Evolutionary conservation across 2,113 vertebrate genomes (phyloP).

Genomic region (Anseranas semipalmata): DNA sequence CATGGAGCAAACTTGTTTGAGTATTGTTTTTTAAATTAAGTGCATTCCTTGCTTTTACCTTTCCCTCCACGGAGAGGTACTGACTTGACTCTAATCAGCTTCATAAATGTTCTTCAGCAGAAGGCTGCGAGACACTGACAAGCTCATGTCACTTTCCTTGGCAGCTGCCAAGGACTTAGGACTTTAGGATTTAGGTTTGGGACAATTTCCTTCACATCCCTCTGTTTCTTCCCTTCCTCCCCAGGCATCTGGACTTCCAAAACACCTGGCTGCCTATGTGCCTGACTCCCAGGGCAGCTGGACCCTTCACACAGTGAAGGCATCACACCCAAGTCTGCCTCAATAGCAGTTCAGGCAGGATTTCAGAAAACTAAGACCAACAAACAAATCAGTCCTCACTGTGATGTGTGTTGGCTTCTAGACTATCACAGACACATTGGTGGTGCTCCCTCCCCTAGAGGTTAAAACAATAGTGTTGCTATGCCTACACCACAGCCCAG

Average conservation of each 20-base stretch:
- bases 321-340: neutral
- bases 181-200: neutral
- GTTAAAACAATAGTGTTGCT: neutral
- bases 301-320: fast-evolving
- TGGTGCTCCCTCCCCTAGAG: neutral
- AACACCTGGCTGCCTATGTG: neutral
- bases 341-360: neutral
- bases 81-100: neutral
- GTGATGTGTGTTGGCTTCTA: neutral
- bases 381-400: neutral
- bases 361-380: neutral
- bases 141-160: neutral
- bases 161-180: neutral
- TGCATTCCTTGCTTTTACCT: neutral
- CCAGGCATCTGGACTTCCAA: neutral
- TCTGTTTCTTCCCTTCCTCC: neutral
- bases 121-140: neutral
- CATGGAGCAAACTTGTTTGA: neutral
- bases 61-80: neutral
- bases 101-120: neutral
- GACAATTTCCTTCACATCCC: neutral
- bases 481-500: neutral
- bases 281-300: neutral
- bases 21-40: neutral
- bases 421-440: neutral